Evolutionary conservation across 2,113 vertebrate species (phyloP).

Genomic region (Tringa solitaria): DNA sequence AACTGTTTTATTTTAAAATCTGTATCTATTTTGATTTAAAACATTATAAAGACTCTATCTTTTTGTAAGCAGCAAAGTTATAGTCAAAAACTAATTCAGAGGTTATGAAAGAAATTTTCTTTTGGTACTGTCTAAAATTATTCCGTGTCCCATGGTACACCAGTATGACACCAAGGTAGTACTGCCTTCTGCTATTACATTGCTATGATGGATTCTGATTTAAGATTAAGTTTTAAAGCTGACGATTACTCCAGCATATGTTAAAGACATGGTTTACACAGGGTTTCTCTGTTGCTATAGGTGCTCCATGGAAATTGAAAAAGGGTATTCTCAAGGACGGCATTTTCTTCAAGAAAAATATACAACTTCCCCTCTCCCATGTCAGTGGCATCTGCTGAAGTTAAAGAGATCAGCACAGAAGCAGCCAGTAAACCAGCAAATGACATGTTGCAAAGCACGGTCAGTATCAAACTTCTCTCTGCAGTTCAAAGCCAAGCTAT

Average conservation of each 20-base stretch:
- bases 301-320: neutral
- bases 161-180: neutral
- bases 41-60: neutral
- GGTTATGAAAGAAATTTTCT: neutral
- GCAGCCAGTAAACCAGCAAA: neutral
- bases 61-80: neutral
- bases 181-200: neutral
- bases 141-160: neutral
- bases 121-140: neutral
- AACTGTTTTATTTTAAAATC: neutral
- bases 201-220: neutral
- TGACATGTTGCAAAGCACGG: neutral
- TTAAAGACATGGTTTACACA: neutral
- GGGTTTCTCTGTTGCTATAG: neutral
- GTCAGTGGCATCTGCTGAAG: constrained; percentile 27
- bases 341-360: neutral
- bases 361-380: constrained; percentile 52
- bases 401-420: neutral
- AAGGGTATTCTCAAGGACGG: neutral
- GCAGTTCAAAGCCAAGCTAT: neutral
- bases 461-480: neutral
- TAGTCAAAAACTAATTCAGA: neutral
- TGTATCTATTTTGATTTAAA: neutral
- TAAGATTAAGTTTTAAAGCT: neutral
- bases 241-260: neutral